Percentiles rank a stretch among this genome's conserved stretches.
Conservation (phyloP, 2,113 vertebrate genomes). For the Sceloporus undulatus region DNA sequence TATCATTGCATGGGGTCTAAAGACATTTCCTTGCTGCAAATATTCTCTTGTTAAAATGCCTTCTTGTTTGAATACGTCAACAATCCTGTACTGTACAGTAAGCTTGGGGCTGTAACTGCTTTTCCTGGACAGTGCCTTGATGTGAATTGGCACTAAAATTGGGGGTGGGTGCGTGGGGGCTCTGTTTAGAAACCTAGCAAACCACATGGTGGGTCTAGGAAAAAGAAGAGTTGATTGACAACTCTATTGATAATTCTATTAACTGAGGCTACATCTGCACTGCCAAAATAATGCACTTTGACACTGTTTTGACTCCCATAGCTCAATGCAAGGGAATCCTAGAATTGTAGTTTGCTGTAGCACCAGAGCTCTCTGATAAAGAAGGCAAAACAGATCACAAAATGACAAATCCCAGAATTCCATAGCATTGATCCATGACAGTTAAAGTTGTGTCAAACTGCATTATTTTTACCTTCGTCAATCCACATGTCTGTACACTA, state of each 20-base stretch:
- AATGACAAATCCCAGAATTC: too few species aligned
- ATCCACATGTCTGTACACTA: neutral
- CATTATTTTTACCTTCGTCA: neutral
- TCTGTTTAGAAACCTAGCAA: neutral
- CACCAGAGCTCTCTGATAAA: too few species aligned
- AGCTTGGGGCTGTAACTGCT: neutral
- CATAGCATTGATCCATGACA: too few species aligned
- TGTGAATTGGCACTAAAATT: conserved; percentile 1
- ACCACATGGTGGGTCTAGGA: neutral
- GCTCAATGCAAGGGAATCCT: too few species aligned
- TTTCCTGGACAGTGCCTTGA: neutral
- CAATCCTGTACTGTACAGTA: conserved; percentile 12
- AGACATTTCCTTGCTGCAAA: conserved; percentile 46
- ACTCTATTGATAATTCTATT: neutral
- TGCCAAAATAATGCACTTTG: too few species aligned
- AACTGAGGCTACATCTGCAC: too few species aligned
- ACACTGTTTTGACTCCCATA: too few species aligned
- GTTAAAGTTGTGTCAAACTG: too few species aligned
- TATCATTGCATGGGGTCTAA: conserved; percentile 15
- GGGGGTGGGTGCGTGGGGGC: neutral
- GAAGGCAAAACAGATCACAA: too few species aligned
- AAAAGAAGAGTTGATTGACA: neutral
- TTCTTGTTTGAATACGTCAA: conserved; percentile 23
- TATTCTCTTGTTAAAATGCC: conserved; percentile 40
- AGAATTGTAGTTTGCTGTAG: too few species aligned